A percentile compares a stretch with the other conserved stretches of the same genome.
phyloP scores from a whole-genome alignment of 35 echinoderm and acorn worm genomes.

The Apostichopus parvimensis region DNA sequence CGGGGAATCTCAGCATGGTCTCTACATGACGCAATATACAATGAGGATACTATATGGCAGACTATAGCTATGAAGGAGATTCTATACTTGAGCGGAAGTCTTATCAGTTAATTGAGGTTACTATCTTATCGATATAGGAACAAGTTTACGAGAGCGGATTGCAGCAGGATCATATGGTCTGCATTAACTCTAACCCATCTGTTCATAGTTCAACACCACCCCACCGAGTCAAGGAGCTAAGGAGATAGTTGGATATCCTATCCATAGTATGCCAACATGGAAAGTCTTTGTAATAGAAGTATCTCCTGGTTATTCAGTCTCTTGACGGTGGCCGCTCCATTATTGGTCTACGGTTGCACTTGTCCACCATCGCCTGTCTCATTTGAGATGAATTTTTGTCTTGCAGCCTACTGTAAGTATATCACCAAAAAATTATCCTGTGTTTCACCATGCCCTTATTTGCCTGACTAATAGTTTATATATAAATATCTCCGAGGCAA shows the following conservation, averaged over 20 bases:
- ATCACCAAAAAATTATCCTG: too few relatives aligned
- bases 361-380: conserved; percentile 14
- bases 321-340: not conserved
- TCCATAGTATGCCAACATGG: conserved; percentile 14
- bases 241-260: conserved; percentile 4
- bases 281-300: not conserved
- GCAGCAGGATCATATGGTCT: not conserved
- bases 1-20: too few relatives aligned
- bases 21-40: too few relatives aligned
- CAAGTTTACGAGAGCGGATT: not conserved
- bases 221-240: not conserved
- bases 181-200: not conserved
- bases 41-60: not conserved
- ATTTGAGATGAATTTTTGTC: conserved; percentile 40
- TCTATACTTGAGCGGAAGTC: not conserved
- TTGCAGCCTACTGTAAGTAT: conserved; percentile 27
- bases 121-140: not conserved
- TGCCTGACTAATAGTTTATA: too few relatives aligned
- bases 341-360: conserved; percentile 2
- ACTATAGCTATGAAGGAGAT: not conserved
- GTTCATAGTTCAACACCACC: not conserved
- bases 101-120: not conserved
- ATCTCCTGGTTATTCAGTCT: not conserved
- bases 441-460: too few relatives aligned
- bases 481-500: too few relatives aligned